These are phyloP conservation scores for Chloroceryle amazona DNA, from an alignment of 2,797 vertebrate species.

Conservation along the genomic window DNA sequence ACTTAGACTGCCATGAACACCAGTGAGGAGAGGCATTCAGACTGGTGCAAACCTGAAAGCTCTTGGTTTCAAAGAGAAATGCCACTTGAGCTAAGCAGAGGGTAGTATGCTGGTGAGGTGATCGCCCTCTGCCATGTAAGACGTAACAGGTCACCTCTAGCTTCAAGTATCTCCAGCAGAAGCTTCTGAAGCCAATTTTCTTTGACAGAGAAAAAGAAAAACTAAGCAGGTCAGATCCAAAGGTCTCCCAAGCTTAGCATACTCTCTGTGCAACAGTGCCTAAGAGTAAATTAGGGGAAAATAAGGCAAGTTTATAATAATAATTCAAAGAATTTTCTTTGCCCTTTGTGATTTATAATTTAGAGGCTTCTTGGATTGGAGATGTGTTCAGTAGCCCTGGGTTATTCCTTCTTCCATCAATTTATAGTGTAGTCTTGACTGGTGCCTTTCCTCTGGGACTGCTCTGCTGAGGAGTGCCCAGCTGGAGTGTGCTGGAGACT, in stretches of 20 bases:
- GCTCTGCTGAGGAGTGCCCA: not conserved
- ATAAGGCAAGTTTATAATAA: not conserved
- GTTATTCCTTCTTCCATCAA: not conserved
- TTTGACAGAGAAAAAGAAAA: not conserved
- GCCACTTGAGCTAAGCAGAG: not conserved
- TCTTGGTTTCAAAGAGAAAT: not conserved
- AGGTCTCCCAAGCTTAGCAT: not conserved
- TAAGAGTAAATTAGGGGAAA: not conserved
- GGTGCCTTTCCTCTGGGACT: not conserved
- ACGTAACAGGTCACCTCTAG: not conserved
- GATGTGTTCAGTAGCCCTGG: not conserved
- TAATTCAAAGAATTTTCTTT: not conserved
- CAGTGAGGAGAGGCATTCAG: not conserved
- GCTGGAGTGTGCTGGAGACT: not conserved
- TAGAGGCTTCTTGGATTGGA: not conserved
- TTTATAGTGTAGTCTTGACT: not conserved
- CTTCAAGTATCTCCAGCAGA: not conserved
- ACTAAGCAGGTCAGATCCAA: not conserved
- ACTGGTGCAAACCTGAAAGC: not conserved
- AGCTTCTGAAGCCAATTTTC: not conserved
- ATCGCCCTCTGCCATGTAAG: fast-evolving
- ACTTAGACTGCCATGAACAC: not conserved
- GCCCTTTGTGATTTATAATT: not conserved
- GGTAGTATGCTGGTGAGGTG: fast-evolving
- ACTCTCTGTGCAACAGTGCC: not conserved